Conservation (phyloP, 2,113 vertebrate genomes). For the Nothoprocta pentlandii region DNA sequence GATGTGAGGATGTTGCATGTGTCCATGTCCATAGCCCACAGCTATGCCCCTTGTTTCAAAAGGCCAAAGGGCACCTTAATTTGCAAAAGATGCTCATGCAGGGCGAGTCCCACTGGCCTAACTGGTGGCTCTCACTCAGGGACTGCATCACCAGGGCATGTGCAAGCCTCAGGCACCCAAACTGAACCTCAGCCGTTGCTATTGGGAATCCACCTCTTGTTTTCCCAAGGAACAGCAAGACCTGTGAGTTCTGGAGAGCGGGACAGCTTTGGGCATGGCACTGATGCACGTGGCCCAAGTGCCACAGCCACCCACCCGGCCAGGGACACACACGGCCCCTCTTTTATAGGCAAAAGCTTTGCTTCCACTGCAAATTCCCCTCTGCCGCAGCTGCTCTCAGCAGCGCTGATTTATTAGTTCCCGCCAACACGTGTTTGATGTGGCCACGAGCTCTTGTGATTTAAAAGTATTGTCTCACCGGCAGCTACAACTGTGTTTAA, state of each 20-base stretch:
- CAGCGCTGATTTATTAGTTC: slow-evolving; percentile 74
- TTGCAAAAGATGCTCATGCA: background rate
- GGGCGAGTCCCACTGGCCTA: no score
- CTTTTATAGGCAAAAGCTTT: slow-evolving; percentile 69
- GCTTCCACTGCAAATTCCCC: slow-evolving; percentile 68
- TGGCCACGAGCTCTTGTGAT: background rate
- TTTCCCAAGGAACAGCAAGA: no score
- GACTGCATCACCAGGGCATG: no score
- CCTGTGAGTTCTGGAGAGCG: no score
- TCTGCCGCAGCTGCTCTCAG: slow-evolving; percentile 72
- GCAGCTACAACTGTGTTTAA: slow-evolving; percentile 42
- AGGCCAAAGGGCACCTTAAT: background rate
- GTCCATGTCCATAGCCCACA: accelerated
- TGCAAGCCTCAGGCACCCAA: no score
- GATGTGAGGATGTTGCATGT: background rate
- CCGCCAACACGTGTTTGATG: slow-evolving; percentile 70
- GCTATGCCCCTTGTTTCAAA: background rate
- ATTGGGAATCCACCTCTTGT: no score
- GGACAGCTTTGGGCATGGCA: no score
- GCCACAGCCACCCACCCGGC: no score
- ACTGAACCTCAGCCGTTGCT: no score
- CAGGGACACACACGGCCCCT: slow-evolving; percentile 36
- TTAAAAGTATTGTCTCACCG: slow-evolving; percentile 64
- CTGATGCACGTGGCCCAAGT: no score
- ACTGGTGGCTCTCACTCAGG: no score